phyloP scores from a whole-genome alignment of 1,140 invertebrate genomes.

The Xylocopa sonorina region DNA sequence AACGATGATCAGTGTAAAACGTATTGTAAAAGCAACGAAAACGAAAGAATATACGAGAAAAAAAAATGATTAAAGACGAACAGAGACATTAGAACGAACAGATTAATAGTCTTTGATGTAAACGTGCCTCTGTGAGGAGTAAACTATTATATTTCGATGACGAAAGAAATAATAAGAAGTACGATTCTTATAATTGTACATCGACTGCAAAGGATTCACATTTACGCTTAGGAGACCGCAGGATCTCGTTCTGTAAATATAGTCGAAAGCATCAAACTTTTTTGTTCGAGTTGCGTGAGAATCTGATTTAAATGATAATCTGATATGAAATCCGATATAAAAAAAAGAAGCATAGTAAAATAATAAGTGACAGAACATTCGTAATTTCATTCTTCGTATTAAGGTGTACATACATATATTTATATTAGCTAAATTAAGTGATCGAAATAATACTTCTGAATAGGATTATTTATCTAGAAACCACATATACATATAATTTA shows the following conservation, averaged over 20 bases:
- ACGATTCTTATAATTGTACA: constrained; percentile 1
- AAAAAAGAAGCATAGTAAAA: too few relatives aligned
- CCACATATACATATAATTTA: not conserved
- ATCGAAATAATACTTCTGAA: constrained; percentile 35
- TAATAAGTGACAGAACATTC: constrained; percentile 21
- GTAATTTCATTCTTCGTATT: constrained; percentile 14
- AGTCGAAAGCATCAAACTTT: not conserved
- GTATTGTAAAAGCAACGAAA: constrained; percentile 3
- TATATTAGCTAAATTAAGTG: constrained; percentile 33
- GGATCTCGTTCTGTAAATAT: constrained; percentile 47
- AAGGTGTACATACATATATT: constrained; percentile 38
- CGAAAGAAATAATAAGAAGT: constrained; percentile 26
- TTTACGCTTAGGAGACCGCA: constrained; percentile 30
- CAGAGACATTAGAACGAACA: not conserved
- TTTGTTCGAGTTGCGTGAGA: constrained; percentile 21
- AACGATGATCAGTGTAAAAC: not conserved
- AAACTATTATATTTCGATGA: constrained; percentile 22
- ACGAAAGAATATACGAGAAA: not conserved
- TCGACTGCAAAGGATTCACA: constrained; percentile 4
- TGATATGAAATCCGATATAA: not conserved
- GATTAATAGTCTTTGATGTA: constrained; percentile 16
- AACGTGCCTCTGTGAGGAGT: constrained; percentile 30
- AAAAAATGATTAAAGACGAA: not conserved
- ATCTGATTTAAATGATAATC: constrained; percentile 11
- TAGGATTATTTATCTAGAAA: constrained; percentile 38